Base-by-base conservation (phyloP, 2,888 invertebrate genomes). In the Cephus rjabovi region DNA sequence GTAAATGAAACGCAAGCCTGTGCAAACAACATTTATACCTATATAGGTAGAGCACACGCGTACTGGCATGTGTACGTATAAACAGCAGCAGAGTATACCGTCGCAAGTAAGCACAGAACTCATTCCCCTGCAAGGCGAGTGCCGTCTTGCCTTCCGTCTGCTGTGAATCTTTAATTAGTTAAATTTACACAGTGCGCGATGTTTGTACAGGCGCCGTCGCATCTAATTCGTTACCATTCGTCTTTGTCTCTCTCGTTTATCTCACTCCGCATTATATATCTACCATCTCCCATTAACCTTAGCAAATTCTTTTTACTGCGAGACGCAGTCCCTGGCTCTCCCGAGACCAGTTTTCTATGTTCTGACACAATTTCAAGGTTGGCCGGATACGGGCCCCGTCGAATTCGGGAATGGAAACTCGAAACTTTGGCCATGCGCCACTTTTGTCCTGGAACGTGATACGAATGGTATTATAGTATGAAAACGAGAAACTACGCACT, bases 201-300 rank as follows among this genome's bases (percentile, higher is more conserved):
- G 85, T 86, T 86, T 86, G 83, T 80, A 83, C 84, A 86, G 85
- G 82, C 85, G 82, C 76, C 81, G 84, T 82, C 81, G 79, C 79
- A 56, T 56, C 56, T 56, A 56, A 56, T 56, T 56, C 56, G 56
- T 56, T 56, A 23, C 23, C 56, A 56, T 56, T 56, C 56, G 40
- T 40, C 40, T 15, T 15, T 40, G 15, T 23, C 56, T 23, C 23
- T 56, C 56, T 56, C 56, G 6, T 23, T 56, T 6, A 23, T 56
- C 56, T 56, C 56, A 56, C 56, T 56, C 23, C 15, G 23, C 23
- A 23, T 23, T 23, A 23, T 37, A 77, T 76, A 75, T 77, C 71
- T 31, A 15, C 75, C 77, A 40, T 31, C n/a, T 68, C 71, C 56
- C 75, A 69, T 40, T 68, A 69, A 69, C 69, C 15, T 56, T 56